Percentiles rank a stretch among this genome's conserved stretches.
These are phyloP conservation scores for Gonatopus flavifemur DNA, from an alignment of 1,140 invertebrate genomes.

Conservation along the genomic window DNA sequence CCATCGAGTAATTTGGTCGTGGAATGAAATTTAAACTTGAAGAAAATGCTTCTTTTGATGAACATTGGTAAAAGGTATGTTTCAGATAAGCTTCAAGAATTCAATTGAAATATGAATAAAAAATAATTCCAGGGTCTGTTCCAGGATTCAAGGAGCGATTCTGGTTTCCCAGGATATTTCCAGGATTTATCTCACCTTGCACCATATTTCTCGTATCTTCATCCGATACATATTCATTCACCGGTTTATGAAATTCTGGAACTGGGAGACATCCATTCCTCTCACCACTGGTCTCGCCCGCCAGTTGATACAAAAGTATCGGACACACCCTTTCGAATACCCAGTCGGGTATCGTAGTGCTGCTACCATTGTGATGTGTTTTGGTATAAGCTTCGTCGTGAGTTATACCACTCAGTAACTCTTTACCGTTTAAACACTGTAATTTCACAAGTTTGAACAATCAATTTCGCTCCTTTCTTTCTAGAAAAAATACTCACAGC, in stretches of 20 bases:
- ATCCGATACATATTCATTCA: slow-evolving; percentile 18
- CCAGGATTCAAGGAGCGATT: no score
- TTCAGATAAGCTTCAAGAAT: no score
- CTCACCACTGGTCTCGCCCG: slow-evolving; percentile 57
- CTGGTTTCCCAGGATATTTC: neutral
- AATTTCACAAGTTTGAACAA: slow-evolving; percentile 23
- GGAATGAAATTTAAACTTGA: no score
- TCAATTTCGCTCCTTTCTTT: neutral
- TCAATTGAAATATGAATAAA: no score
- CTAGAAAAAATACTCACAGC: no score
- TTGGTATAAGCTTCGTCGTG: slow-evolving; percentile 28
- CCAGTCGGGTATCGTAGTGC: slow-evolving; percentile 43
- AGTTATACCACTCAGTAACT: slow-evolving; percentile 46
- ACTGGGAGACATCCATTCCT: slow-evolving; percentile 61
- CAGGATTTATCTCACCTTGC: slow-evolving; percentile 41
- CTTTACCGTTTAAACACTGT: slow-evolving; percentile 53
- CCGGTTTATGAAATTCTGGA: slow-evolving; percentile 41
- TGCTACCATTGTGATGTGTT: slow-evolving; percentile 27
- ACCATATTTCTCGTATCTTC: slow-evolving; percentile 43
- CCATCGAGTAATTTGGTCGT: no score
- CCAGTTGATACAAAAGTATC: slow-evolving; percentile 66
- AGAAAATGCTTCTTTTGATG: no score
- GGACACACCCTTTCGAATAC: slow-evolving; percentile 64
- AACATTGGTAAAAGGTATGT: no score
- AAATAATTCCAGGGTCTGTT: no score